Base-by-base conservation (phyloP, 2,797 vertebrate genomes). In the Emydoidea blandingii region DNA sequence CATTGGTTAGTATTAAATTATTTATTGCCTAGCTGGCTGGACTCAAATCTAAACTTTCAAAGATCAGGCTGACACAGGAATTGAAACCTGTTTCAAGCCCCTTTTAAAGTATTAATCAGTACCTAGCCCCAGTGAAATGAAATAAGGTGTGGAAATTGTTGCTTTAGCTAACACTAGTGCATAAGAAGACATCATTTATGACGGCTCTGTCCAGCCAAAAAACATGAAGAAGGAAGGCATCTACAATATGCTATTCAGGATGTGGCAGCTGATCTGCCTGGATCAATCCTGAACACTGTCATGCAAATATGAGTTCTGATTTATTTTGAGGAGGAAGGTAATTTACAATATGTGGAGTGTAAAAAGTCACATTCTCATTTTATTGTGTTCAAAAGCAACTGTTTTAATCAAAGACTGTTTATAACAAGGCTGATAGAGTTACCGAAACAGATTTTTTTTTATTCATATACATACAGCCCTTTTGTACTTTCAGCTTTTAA, bases 381-480 rank as follows among this genome's bases (percentile, higher is more conserved):
- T 93, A 82, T 81, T 84, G 74, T 85, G 87, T 86, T 97, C 80
- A 93, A 86, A 97, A 96, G 91, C 85, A 94, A 95, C 87, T 95
- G 80, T 96, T 97, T 96, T 96, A 97, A 97, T 97, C 92, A 97
- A 96, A 96, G 94, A 93, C 91, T 96, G 89, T 94, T 97, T 97
- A 94, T 94, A 97, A 95, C 80, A 90, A 92, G 90, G 87, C 85
- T 95, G 96, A 96, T 91, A 87, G 91, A 96, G 90, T 91, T 95
- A 92, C 88, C 52, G 83, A 95, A 96, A 92, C 83, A 84, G 86
- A 76, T 56, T 89, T 97, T 94, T 82, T 82, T 85, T 94, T 96
- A 81, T 81, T 91, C 95, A 87, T 88, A 94, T 47, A 94, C 54
- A 93, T 92, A 91, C 65, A 96, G 85, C 84, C 85, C 87, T 97